Conservation (phyloP, 2,113 vertebrate species). For the Pampusana beccarii region DNA sequence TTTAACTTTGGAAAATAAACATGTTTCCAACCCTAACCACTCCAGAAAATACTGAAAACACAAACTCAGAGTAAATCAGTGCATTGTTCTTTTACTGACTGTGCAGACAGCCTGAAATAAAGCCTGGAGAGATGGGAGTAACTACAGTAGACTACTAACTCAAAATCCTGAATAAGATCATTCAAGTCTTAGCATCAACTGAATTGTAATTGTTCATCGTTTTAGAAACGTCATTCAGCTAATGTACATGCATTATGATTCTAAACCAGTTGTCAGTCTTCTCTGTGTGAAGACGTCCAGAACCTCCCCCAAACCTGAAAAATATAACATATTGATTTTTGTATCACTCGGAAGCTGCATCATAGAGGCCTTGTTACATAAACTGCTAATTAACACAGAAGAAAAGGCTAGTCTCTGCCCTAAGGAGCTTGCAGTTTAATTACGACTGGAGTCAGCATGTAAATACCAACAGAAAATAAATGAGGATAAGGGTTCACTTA, state of each 20-base stretch:
- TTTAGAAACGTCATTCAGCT: slow-evolving; percentile 1
- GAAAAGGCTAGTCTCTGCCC: slow-evolving; percentile 43
- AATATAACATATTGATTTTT: slow-evolving; percentile 22
- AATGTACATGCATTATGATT: neutral
- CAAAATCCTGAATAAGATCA: neutral
- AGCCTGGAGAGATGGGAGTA: neutral
- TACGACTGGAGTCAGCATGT: slow-evolving; percentile 3
- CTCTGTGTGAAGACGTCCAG: neutral
- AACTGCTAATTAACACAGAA: slow-evolving; percentile 52
- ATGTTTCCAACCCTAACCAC: slow-evolving; percentile 5
- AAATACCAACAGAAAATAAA: slow-evolving; percentile 50
- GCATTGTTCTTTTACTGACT: neutral
- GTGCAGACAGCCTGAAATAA: slow-evolving; percentile 11
- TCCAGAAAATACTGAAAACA: slow-evolving; percentile 15
- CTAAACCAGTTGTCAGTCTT: neutral
- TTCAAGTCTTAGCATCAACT: neutral
- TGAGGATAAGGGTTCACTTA: slow-evolving; percentile 32
- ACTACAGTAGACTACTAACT: neutral
- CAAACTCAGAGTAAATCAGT: neutral
- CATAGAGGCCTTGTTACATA: slow-evolving; percentile 43
- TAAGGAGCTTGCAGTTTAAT: slow-evolving; percentile 47
- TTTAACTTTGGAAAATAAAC: slow-evolving; percentile 30
- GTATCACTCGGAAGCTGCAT: neutral
- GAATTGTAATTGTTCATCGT: slow-evolving; percentile 8
- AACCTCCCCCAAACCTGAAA: slow-evolving; percentile 10